Conservation (phyloP, 2,797 vertebrate genomes). For the Coregonus ussuriensis region DNA sequence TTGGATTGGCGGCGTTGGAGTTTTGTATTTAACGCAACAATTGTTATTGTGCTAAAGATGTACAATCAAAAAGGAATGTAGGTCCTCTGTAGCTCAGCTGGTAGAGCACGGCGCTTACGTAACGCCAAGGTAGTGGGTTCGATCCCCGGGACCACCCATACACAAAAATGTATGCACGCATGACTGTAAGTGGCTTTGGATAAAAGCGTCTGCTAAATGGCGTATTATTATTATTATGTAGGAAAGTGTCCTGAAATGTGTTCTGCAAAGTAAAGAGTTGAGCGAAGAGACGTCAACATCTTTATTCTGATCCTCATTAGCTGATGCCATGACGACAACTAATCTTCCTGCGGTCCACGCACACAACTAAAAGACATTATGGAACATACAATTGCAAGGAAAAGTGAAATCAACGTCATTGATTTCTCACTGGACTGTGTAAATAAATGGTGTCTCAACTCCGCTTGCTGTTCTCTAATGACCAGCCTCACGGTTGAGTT, state of each 20-base stretch:
- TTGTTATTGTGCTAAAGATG: constrained; percentile 30
- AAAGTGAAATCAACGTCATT: constrained; percentile 45
- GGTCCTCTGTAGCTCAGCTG: too few species aligned
- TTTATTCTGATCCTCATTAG: background rate
- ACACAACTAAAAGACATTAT: background rate
- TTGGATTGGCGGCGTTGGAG: background rate
- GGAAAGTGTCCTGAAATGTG: constrained; percentile 36
- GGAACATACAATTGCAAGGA: too few species aligned
- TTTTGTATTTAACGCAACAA: constrained; percentile 20
- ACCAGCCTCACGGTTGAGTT: constrained; percentile 47
- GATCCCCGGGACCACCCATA: too few species aligned
- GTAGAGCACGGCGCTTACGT: too few species aligned
- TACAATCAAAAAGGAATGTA: constrained; percentile 11
- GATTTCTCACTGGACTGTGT: constrained; percentile 45
- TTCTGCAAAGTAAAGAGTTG: constrained; percentile 33
- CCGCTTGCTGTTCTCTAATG: constrained; percentile 67
- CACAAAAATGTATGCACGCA: too few species aligned
- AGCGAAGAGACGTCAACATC: constrained; percentile 39
- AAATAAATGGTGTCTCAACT: constrained; percentile 38
- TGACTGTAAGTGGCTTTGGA: too few species aligned
- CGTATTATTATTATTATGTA: constrained; percentile 1
- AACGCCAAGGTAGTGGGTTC: too few species aligned
- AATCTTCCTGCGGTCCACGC: background rate
- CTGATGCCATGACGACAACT: background rate
- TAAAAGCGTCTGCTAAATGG: too few species aligned